Base-by-base conservation (phyloP, 1,140 invertebrate genomes). In the Papilio dardanus region DNA sequence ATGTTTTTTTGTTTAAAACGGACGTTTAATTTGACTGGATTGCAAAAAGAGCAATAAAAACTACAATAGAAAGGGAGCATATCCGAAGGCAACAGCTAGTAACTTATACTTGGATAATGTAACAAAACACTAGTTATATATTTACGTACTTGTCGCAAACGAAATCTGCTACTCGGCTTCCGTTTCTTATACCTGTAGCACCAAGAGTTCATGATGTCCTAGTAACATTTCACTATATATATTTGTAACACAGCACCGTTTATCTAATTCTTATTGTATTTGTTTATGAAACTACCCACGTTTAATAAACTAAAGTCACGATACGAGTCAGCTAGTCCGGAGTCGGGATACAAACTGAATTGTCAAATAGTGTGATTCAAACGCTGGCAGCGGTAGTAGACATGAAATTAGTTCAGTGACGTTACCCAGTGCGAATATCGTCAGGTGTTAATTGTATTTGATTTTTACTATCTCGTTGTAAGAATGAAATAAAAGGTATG, bases 361-460 rank as follows among this genome's bases (percentile, higher is more conserved):
- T 88, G 88, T 90, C 86, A 86, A 88, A 86, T 77, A 76, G 79
- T 80, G 78, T 84, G 85, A 82, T 86, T 86, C 87, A 85, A 83
- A 76, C 76, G 81, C 84, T 88, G 87, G 87, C 86, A 89, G 74
- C 78, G 79, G 67, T 65, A 77, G 71, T 82, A 81, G 74, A 73
- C 74, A 83, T 76, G 76, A 79, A 83, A 83, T 81, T 84, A 86
- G 83, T 80, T 74, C 78, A 74, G 76, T 84, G 87, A 89, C 82
- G 80, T 77, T 76, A 30, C 19, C 10, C 35, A 12, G 19, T 69
- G 33, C 33, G 66, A 37, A 37, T 67, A 67, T 37, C 31, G 66
- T 35, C 30, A 68, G 66, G 66, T 68, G 66, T 68, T 37, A 21
- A 35, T 67, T 37, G 5, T 2, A 68, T 68, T 68, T 19, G 33